Evolutionary conservation across 2,797 vertebrate genomes (phyloP).

Genomic region (Sphenopsis melanotis): DNA sequence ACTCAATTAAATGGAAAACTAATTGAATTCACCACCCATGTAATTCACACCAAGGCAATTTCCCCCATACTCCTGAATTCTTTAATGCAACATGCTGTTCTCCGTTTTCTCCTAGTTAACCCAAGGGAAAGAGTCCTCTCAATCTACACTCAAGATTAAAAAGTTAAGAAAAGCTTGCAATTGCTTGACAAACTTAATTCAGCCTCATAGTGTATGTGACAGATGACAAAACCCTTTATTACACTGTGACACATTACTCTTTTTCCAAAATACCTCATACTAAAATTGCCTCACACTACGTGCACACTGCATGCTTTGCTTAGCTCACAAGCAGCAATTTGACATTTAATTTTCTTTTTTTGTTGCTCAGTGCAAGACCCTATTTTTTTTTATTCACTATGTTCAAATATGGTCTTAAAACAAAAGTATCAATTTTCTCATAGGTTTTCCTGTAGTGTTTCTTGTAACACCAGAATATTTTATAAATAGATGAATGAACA

Average conservation of each 20-base stretch:
- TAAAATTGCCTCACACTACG: background rate
- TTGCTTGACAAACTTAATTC: background rate
- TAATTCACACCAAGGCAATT: background rate
- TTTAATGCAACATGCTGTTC: background rate
- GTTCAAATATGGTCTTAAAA: background rate
- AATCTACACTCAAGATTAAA: background rate
- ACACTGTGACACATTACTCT: background rate
- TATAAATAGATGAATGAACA: background rate
- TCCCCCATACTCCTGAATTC: background rate
- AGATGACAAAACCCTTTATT: background rate
- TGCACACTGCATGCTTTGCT: background rate
- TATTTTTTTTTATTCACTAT: background rate
- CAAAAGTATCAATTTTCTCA: background rate
- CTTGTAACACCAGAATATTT: background rate
- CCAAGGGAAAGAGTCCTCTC: background rate
- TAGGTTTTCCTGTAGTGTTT: background rate
- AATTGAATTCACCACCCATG: background rate
- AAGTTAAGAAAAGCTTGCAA: background rate
- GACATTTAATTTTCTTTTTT: background rate
- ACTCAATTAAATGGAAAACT: background rate
- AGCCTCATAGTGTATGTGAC: background rate
- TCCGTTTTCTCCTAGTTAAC: background rate
- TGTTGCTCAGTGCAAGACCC: background rate
- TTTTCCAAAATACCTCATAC: background rate
- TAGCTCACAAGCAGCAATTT: background rate